phyloP scores from a whole-genome alignment of 2,113 vertebrate genomes.

The Tachycineta bicolor region DNA sequence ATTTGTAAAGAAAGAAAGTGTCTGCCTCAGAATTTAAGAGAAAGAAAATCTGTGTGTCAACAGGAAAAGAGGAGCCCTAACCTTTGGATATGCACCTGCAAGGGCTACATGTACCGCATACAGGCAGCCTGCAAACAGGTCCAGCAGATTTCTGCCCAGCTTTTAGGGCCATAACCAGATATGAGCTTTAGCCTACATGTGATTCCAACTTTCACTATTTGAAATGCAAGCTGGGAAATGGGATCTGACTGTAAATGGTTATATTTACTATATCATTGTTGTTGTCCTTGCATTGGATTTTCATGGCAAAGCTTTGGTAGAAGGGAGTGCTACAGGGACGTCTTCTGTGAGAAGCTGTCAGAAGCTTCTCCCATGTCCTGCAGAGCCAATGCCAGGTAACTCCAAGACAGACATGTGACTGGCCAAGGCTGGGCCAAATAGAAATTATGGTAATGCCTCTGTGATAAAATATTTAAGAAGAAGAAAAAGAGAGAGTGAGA shows the following conservation, averaged over 20 bases:
- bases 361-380: not conserved
- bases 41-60: not conserved
- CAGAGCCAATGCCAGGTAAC: not conserved
- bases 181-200: not conserved
- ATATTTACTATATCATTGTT: not conserved
- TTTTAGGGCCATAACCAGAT: not conserved
- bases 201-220: not conserved
- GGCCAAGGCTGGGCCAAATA: not conserved
- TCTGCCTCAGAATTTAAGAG: not conserved
- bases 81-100: not conserved
- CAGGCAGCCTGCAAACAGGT: not conserved
- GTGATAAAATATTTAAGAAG: not conserved
- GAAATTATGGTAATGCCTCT: not conserved
- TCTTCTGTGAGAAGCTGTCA: not conserved
- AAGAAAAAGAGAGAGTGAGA: not conserved
- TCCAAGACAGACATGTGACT: fast-evolving
- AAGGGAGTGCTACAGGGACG: fast-evolving
- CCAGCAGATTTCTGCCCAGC: not conserved
- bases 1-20: not conserved
- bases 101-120: fast-evolving
- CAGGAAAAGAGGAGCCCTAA: not conserved
- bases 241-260: not conserved
- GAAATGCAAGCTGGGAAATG: not conserved
- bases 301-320: not conserved
- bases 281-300: not conserved